Evolutionary conservation across 2,888 invertebrate genomes (phyloP).

Genomic region (Cantharis nigra): DNA sequence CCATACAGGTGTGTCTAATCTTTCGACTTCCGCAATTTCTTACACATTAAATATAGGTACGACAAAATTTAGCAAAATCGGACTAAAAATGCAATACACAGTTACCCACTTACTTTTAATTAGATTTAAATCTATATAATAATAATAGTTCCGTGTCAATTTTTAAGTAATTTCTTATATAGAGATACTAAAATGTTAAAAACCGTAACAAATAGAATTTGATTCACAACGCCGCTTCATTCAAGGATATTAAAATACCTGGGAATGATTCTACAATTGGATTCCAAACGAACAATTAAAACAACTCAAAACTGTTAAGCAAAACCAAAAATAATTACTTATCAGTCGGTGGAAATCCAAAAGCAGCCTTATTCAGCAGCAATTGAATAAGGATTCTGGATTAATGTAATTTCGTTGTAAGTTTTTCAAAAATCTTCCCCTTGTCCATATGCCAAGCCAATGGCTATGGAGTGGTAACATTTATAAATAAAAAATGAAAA

Average conservation of each 20-base stretch:
- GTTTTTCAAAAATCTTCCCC: neutral
- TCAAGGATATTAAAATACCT: neutral
- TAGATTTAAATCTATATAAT: neutral
- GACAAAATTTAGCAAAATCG: neutral
- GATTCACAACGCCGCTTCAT: neutral
- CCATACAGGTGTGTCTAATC: constrained; percentile 10
- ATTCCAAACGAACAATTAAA: neutral
- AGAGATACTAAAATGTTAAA: neutral
- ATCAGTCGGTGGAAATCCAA: no score
- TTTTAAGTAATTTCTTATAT: neutral
- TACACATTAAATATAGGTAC: neutral
- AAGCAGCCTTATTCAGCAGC: no score
- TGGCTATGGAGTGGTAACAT: neutral
- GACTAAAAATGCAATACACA: neutral
- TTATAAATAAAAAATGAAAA: neutral
- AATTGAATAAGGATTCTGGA: no score
- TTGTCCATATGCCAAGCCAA: neutral
- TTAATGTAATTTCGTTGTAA: no score
- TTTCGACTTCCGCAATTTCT: neutral
- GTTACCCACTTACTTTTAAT: neutral
- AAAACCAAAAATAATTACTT: neutral
- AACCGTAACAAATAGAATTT: neutral
- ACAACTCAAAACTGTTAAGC: neutral
- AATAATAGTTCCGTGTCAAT: neutral
- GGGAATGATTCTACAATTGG: neutral